Conservation (phyloP, 2,113 vertebrate genomes). For the Channa argus region DNA sequence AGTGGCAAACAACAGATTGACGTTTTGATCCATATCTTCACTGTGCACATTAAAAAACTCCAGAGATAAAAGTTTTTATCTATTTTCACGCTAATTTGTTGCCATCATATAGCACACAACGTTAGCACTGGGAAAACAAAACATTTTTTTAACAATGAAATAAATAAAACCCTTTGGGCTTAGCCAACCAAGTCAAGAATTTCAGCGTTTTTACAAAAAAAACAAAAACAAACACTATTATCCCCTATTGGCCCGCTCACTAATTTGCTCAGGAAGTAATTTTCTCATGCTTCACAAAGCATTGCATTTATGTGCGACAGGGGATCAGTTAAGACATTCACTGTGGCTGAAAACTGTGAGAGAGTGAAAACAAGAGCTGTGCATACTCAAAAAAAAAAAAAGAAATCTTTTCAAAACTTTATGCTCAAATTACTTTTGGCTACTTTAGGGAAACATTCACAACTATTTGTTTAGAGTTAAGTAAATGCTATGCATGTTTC, state of each 20-base stretch:
- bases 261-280: constrained; percentile 83
- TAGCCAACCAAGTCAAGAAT: constrained; percentile 69
- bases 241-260: constrained; percentile 71
- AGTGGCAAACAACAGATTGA: constrained; percentile 63
- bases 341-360: constrained; percentile 64
- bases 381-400: constrained; percentile 21
- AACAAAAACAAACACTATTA: constrained; percentile 72
- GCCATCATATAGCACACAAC: constrained; percentile 46
- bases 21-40: constrained; percentile 52
- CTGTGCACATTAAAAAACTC: constrained; percentile 36
- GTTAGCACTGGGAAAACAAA: constrained; percentile 65
- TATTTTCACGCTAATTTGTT: constrained; percentile 66
- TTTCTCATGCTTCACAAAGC: constrained; percentile 85
- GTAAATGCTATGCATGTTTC: background rate
- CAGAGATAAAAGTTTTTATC: constrained; percentile 58
- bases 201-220: constrained; percentile 57
- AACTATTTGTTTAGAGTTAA: background rate
- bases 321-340: constrained; percentile 82
- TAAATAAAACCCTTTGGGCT: constrained; percentile 70
- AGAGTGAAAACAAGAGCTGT: constrained; percentile 49
- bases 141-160: constrained; percentile 66
- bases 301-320: constrained; percentile 78
- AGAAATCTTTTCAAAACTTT: constrained; percentile 55
- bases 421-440: constrained; percentile 4
- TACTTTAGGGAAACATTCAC: background rate